Evolutionary conservation across 2,888 invertebrate species (phyloP), one percentile per base, ranked within the genome.

Genomic region (Lysandra bellargus): DNA sequence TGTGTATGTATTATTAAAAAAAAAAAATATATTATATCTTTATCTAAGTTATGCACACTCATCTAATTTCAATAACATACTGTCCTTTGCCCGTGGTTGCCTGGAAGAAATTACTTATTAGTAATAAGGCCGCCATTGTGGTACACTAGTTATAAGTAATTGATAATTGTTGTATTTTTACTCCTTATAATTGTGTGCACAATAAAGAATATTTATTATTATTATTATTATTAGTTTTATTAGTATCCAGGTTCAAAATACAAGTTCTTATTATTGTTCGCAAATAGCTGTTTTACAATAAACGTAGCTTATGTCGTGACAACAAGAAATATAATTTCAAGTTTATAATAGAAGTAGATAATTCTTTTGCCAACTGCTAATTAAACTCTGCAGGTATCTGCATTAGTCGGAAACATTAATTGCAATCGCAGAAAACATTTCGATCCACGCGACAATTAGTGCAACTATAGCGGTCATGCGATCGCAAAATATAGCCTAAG

Each of bases 331-430:
- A 69, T 23, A 37, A 69, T 69, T 69, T 14, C 30, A 23, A 69
- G 33, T 69, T 69, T 69, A 69, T 33, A 69, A 33, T 69, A 33
- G 37, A 33, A 17, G 33, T 17, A 69, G 61, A 61, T 17, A 64
- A 33, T 69, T 69, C 17, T 69, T 14, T 69, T 69, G 69, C 69
- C 14, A 69, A 69, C 69, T 69, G 69, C 69, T 69, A 69, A 69
- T 69, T 79, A 75, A 74, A 76, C 53, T 53, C 79, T 79, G 79
- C 79, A 75, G 79, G 60, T 79, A 79, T 75, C 74, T 79, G 79
- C 74, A 75, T 75, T 75, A 61, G 61, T 60, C 61, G 79, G 74
- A 30, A 60, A 74, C 79, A 79, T 78, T 78, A 78, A 78, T 78
- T 78, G 40, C 53, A 72, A 78, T 53, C 57, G 53, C 33, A 78